These are phyloP conservation scores for Pelochelys cantorii DNA, from an alignment of 2,797 vertebrate genomes.

Conservation along the genomic window DNA sequence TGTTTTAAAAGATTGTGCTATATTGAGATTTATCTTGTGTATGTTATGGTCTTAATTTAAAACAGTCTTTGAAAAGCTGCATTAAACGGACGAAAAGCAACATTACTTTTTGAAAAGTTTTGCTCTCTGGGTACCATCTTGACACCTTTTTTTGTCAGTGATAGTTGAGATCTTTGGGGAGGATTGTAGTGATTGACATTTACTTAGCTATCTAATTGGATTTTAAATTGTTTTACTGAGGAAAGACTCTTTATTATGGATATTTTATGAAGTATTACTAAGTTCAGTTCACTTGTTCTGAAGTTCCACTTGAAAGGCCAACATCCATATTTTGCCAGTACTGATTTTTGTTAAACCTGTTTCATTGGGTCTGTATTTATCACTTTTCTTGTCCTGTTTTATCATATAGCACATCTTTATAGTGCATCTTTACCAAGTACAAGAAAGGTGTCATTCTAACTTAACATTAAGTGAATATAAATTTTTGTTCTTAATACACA, in stretches of 20 bases:
- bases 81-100: not conserved
- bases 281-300: not conserved
- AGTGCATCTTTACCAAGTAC: not conserved
- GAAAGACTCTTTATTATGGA: not conserved
- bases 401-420: fast-evolving
- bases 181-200: conserved; percentile 1
- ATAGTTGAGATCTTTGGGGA: not conserved
- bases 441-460: not conserved
- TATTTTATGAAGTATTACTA: not conserved
- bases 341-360: not conserved
- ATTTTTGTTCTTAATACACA: not conserved
- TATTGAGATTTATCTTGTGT: not conserved
- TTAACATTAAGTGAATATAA: not conserved
- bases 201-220: not conserved
- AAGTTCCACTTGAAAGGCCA: conserved; percentile 8
- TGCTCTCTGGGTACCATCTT: not conserved
- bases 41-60: not conserved
- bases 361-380: not conserved
- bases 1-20: not conserved
- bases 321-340: not conserved
- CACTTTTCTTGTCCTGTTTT: fast-evolving
- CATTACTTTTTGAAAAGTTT: not conserved
- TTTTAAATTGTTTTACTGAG: not conserved
- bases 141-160: not conserved
- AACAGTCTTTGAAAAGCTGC: not conserved